These are phyloP conservation scores for Heliconius nattereri DNA, from an alignment of 1,140 invertebrate species.

Conservation along the genomic window DNA sequence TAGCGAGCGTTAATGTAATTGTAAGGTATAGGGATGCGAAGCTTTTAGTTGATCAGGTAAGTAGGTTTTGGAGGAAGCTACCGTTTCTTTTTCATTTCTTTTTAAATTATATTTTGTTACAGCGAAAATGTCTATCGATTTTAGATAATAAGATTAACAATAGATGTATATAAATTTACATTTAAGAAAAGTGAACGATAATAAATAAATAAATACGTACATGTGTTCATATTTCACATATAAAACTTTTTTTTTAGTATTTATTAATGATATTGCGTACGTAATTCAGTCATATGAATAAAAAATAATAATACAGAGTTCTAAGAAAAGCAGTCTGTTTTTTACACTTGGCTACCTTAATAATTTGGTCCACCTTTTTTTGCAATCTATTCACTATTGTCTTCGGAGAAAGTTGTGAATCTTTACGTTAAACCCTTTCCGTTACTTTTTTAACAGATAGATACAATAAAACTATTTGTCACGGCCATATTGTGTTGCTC, in stretches of 20 bases:
- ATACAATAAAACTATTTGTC: constrained; percentile 33
- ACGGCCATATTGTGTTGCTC: background rate
- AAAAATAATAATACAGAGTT: background rate
- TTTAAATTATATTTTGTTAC: background rate
- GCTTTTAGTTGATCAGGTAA: constrained; percentile 16
- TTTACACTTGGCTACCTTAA: constrained; percentile 40
- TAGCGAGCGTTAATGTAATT: constrained; percentile 39
- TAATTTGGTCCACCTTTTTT: constrained; percentile 31
- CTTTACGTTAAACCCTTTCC: constrained; percentile 68
- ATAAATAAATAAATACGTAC: background rate
- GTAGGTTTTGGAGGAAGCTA: background rate
- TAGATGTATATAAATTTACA: background rate
- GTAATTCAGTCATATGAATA: background rate
- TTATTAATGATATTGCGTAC: too few relatives aligned
- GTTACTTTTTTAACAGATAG: constrained; percentile 48
- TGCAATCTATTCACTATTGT: constrained; percentile 50
- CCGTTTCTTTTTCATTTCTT: background rate
- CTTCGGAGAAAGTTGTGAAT: constrained; percentile 64
- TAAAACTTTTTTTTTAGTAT: too few relatives aligned
- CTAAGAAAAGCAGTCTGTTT: background rate
- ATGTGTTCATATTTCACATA: background rate
- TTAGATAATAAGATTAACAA: background rate
- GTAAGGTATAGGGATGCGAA: constrained; percentile 28
- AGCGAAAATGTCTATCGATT: background rate
- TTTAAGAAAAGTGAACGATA: background rate